A percentile compares a stretch with the other conserved stretches of the same genome.
phyloP scores from a whole-genome alignment of 2,888 invertebrate genomes.

The Dyspetes luteomarginatus region DNA sequence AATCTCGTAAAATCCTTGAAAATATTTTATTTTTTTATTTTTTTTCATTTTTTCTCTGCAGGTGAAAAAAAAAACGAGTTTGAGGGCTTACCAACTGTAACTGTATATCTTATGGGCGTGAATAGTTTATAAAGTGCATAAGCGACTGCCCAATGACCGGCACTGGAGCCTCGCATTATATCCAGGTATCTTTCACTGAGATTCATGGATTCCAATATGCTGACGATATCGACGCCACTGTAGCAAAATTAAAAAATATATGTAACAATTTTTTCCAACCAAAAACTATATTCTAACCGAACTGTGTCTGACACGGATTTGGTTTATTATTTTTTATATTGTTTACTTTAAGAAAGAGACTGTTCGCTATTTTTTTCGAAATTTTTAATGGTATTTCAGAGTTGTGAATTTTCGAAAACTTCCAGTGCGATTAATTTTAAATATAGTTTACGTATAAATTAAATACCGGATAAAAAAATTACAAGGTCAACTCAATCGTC shows the following conservation, averaged over 20 bases:
- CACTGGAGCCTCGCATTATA: slow-evolving; percentile 90
- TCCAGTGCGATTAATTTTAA: too few species aligned
- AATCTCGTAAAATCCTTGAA: slow-evolving; percentile 2
- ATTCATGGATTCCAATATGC: slow-evolving; percentile 90
- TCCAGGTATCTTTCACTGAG: slow-evolving; percentile 91
- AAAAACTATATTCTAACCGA: background rate
- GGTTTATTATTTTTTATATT: too few species aligned
- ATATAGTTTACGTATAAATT: too few species aligned
- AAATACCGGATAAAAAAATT: too few species aligned
- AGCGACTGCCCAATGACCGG: slow-evolving; percentile 95
- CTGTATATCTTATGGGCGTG: slow-evolving; percentile 95
- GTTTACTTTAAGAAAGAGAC: too few species aligned
- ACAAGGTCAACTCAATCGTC: too few species aligned
- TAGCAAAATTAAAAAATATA: slow-evolving; percentile 74
- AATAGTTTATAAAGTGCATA: slow-evolving; percentile 97
- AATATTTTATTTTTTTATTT: background rate
- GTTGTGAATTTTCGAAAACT: too few species aligned
- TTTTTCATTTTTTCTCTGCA: too few species aligned
- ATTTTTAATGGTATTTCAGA: too few species aligned
- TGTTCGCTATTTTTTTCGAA: too few species aligned
- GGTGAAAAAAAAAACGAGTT: background rate
- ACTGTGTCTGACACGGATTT: too few species aligned
- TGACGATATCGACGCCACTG: slow-evolving; percentile 96
- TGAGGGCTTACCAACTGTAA: slow-evolving; percentile 90
- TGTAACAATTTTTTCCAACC: background rate